Evolutionary conservation across 2,113 vertebrate species (phyloP).

Genomic region (Entosphenus tridentatus): DNA sequence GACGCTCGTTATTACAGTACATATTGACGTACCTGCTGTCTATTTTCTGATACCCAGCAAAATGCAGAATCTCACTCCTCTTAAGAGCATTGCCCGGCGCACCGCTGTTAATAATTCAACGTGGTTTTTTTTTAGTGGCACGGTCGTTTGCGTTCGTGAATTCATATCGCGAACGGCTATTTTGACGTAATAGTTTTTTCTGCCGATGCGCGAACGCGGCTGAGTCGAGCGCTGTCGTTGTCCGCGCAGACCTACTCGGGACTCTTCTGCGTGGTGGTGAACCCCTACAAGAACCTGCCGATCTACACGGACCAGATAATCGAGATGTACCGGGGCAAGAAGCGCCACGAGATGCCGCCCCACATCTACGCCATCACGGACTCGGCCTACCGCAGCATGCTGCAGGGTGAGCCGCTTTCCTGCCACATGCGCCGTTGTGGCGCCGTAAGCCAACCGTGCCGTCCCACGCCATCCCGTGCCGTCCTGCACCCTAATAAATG

Average conservation of each 20-base stretch:
- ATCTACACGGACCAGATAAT: constrained; percentile 97
- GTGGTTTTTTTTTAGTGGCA: too few relatives aligned
- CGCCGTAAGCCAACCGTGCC: too few relatives aligned
- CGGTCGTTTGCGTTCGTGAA: too few relatives aligned
- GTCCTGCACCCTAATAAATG: too few relatives aligned
- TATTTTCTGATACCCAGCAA: too few relatives aligned
- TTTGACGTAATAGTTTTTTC: constrained; percentile 7
- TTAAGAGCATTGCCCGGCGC: too few relatives aligned
- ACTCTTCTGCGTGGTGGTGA: constrained; percentile 95
- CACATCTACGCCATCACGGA: constrained; percentile 97
- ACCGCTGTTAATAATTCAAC: too few relatives aligned
- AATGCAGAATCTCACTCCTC: too few relatives aligned
- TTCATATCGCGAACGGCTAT: too few relatives aligned
- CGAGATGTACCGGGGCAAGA: constrained; percentile 95
- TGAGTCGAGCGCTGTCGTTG: neutral
- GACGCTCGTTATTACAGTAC: too few relatives aligned
- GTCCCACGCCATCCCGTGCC: too few relatives aligned
- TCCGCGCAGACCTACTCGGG: constrained; percentile 68
- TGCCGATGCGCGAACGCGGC: neutral
- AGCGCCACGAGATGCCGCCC: constrained; percentile 90
- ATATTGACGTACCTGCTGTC: too few relatives aligned
- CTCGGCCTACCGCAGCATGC: constrained; percentile 90
- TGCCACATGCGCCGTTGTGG: neutral
- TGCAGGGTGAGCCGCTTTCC: constrained; percentile 51
- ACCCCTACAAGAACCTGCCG: constrained; percentile 94